These are phyloP conservation scores for Drosophila conformis DNA, from an alignment of 2,888 invertebrate species.

Conservation along the genomic window DNA sequence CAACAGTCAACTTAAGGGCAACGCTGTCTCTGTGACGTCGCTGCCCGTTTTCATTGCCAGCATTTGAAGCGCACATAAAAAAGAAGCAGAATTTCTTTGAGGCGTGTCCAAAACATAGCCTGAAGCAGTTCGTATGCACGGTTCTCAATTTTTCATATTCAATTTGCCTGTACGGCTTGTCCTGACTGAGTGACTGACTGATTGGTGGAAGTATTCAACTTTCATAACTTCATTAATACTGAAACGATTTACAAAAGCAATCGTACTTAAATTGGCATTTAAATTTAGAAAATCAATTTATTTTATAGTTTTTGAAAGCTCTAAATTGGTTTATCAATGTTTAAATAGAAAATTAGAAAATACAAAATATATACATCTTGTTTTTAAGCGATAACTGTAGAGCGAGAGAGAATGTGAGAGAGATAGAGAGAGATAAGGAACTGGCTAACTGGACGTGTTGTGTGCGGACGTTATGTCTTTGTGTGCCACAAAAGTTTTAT, in stretches of 20 bases:
- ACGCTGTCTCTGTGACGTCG: constrained; percentile 12
- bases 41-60: constrained; percentile 55
- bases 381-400: neutral
- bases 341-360: neutral
- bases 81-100: constrained; percentile 32
- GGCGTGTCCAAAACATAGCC: constrained; percentile 12
- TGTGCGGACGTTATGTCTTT: constrained; percentile 43
- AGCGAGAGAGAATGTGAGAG: neutral
- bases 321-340: neutral
- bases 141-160: neutral
- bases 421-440: neutral
- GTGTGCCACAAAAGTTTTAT: constrained; percentile 53
- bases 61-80: constrained; percentile 73
- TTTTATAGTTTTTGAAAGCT: neutral
- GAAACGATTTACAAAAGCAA: neutral
- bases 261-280: neutral
- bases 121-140: neutral
- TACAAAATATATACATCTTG: neutral
- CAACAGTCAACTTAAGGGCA: constrained; percentile 69
- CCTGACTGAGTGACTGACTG: neutral
- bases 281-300: neutral
- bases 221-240: neutral
- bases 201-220: neutral
- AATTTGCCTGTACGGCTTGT: neutral
- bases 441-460: constrained; percentile 32